A percentile compares a stretch with the other conserved stretches of the same genome.
These are phyloP conservation scores for Brachionichthys hirsutus DNA, from an alignment of 2,113 vertebrate species.

Conservation along the genomic window DNA sequence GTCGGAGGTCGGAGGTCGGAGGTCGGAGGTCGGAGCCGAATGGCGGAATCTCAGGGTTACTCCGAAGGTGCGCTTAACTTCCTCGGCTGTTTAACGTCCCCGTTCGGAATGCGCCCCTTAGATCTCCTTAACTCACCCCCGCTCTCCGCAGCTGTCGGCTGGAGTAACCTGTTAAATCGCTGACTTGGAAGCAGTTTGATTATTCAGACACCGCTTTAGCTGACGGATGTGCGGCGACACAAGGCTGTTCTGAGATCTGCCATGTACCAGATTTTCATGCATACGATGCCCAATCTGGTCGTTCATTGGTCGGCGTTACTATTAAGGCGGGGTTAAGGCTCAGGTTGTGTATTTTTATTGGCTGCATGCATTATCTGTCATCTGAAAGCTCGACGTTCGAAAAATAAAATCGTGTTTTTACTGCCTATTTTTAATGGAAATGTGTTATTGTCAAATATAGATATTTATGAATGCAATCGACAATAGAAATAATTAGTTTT, in stretches of 20 bases:
- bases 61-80: slow-evolving; percentile 25
- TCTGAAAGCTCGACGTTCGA: too few species aligned
- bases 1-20: slow-evolving; percentile 31
- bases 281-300: neutral
- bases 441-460: too few species aligned
- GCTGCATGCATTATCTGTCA: neutral
- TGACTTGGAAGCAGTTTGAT: slow-evolving; percentile 54
- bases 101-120: neutral
- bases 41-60: slow-evolving; percentile 7
- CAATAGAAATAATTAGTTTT: too few species aligned
- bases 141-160: slow-evolving; percentile 8
- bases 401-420: too few species aligned
- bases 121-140: slow-evolving; percentile 22
- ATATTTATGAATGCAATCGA: too few species aligned
- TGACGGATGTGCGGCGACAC: fast-evolving
- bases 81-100: slow-evolving; percentile 4
- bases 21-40: slow-evolving; percentile 36
- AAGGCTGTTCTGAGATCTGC: slow-evolving; percentile 58
- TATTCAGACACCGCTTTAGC: neutral
- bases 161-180: slow-evolving; percentile 1
- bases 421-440: too few species aligned
- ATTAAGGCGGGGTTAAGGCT: slow-evolving; percentile 22
- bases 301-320: slow-evolving; percentile 52
- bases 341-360: slow-evolving; percentile 25
- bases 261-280: neutral